A percentile compares a stretch with the other conserved stretches of the same genome.
These are phyloP conservation scores for Streptopelia turtur DNA, from an alignment of 2,797 vertebrate genomes.

Conservation along the genomic window DNA sequence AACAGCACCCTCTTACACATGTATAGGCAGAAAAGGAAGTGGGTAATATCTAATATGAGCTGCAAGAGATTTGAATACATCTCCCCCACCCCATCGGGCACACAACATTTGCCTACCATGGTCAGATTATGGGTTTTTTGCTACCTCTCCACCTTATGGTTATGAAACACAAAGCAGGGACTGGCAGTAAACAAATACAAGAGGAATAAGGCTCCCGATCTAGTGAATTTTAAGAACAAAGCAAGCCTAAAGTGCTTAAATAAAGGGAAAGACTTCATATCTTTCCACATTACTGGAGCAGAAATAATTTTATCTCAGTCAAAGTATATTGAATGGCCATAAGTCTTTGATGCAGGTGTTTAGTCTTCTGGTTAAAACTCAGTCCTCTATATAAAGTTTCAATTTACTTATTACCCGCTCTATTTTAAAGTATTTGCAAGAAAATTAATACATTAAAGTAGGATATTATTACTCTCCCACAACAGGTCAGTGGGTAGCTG, in stretches of 20 bases:
- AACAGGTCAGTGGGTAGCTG: not conserved
- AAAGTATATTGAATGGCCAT: constrained; percentile 31
- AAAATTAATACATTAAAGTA: not conserved
- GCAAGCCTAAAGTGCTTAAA: constrained; percentile 59
- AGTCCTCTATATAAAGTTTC: constrained; percentile 17
- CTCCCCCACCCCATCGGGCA: constrained; percentile 54
- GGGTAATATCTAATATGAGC: constrained; percentile 74
- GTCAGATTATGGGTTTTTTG: constrained; percentile 54
- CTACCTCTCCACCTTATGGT: constrained; percentile 33
- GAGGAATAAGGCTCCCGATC: constrained; percentile 55
- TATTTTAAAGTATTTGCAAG: not conserved
- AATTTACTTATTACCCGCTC: not conserved
- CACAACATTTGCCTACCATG: constrained; percentile 62
- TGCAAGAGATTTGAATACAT: constrained; percentile 76
- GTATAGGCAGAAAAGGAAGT: constrained; percentile 70
- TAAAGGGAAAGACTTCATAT: constrained; percentile 40
- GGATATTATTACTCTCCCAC: not conserved
- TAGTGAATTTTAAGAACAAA: constrained; percentile 71
- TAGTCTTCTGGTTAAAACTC: constrained; percentile 36
- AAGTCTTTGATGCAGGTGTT: constrained; percentile 47
- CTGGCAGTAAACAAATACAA: constrained; percentile 61
- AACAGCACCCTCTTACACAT: constrained; percentile 77
- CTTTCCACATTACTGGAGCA: constrained; percentile 44
- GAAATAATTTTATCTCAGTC: constrained; percentile 65
- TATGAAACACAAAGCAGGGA: constrained; percentile 63